Conservation (phyloP, 2,888 invertebrate genomes). For the Mallateleia sp. region DNA sequence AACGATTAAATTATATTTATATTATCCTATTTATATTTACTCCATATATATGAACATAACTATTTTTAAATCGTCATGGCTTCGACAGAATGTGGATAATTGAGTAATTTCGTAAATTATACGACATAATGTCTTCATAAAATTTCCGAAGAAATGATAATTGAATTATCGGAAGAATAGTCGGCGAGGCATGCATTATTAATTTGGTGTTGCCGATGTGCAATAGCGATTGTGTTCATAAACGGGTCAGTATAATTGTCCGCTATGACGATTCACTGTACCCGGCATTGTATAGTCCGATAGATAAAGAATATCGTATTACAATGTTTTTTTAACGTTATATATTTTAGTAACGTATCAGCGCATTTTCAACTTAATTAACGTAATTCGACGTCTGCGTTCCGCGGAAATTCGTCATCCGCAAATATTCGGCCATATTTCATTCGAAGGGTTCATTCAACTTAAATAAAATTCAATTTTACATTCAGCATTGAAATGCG, state of each 20-base stretch:
- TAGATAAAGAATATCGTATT: conserved; percentile 49
- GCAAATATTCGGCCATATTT: conserved; percentile 18
- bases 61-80: too few species aligned
- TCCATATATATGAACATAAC: too few species aligned
- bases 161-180: conserved; percentile 37
- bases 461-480: conserved; percentile 40
- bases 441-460: conserved; percentile 42
- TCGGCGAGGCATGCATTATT: conserved; percentile 49
- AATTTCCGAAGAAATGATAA: conserved; percentile 26
- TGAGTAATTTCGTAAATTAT: neutral
- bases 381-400: too few species aligned
- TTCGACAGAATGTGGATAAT: too few species aligned
- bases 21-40: too few species aligned
- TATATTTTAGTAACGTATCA: conserved; percentile 1
- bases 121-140: neutral
- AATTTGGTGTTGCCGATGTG: conserved; percentile 36
- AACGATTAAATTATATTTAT: too few species aligned
- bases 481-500: conserved; percentile 40
- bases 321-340: conserved; percentile 32
- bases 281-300: conserved; percentile 27
- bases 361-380: conserved; percentile 33
- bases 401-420: conserved; percentile 6
- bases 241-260: conserved; percentile 63
- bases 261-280: conserved; percentile 46
- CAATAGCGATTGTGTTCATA: conserved; percentile 34